Evolutionary conservation across 2,888 invertebrate species (phyloP).

Genomic region (Nomada lathburiana): DNA sequence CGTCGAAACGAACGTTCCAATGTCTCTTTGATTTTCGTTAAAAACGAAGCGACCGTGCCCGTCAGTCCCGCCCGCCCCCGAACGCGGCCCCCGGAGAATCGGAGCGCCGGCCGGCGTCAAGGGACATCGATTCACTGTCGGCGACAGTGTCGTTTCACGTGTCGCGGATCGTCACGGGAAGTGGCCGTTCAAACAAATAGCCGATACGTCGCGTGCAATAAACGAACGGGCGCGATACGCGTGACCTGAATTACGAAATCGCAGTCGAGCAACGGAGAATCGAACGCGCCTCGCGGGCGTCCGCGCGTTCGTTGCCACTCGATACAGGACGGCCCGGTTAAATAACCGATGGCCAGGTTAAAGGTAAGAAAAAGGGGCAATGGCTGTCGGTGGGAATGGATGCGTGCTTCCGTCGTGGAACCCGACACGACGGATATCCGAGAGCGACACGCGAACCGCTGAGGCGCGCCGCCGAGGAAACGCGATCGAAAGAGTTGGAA

Average conservation of each 20-base stretch:
- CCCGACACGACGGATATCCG: constrained; percentile 21
- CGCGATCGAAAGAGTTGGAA: constrained; percentile 7
- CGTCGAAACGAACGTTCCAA: too few species aligned
- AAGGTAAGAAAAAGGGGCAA: not conserved
- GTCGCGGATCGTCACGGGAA: constrained; percentile 20
- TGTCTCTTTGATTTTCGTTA: too few species aligned
- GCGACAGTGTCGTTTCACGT: constrained; percentile 27
- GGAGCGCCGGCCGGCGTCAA: not conserved
- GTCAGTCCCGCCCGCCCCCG: too few species aligned
- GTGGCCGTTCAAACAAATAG: constrained; percentile 40
- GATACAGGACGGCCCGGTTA: constrained; percentile 30
- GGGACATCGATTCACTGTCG: constrained; percentile 20
- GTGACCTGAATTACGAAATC: constrained; percentile 62
- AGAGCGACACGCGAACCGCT: constrained; percentile 13
- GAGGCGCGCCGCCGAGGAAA: not conserved
- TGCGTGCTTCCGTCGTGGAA: constrained; percentile 26
- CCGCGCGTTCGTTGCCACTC: constrained; percentile 37
- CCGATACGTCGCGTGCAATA: constrained; percentile 47
- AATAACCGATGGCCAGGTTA: constrained; percentile 28
- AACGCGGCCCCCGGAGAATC: not conserved
- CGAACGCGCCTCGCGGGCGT: constrained; percentile 4
- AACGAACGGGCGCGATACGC: constrained; percentile 35
- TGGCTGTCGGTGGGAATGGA: not conserved
- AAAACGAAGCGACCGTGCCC: too few species aligned
- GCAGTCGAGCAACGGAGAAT: constrained; percentile 28